Base-by-base conservation (phyloP, 30 jellyfish, hydroid and myxozoan species). In the Chrysaora quinquecirrha region DNA sequence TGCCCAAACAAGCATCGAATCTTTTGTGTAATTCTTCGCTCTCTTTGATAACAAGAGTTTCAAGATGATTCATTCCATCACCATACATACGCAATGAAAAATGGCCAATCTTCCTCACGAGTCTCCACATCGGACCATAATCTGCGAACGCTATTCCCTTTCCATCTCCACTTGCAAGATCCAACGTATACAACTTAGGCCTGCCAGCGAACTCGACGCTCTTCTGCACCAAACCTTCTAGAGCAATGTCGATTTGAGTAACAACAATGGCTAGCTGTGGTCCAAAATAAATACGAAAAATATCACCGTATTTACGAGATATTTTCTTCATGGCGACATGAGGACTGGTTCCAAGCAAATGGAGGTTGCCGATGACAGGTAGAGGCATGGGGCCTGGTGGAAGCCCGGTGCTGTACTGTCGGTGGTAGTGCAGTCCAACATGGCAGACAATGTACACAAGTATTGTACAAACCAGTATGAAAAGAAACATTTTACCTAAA, bases 351-450 rank as follows among this genome's bases (percentile, higher is more conserved):
- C 97, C 94, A 32, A 88, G 86, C 61, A 78, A 75, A 65, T 88
- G 97, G 21, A 88, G 67, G 75, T 88, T 88, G 47, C 97, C 97
- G 30, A 88, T 80, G 33, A 88, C 56, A 19, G 97, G 97, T 11
- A 88, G 61, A 19, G 97, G 97, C n/a, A 88, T n/a, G 23, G 97
- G 97, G 0, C 97, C 97, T 0, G 94, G 97, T 25, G 97, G 97
- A 48, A 66, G 18, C 50, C 76, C 91, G 24, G 71, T 72, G 75
- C 54, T 60, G 32, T 23, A 60, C 71, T 71, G 84, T 14, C 56
- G 63, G 22, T 34, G 30, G 46, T 70, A 83, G 52, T 83, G 94
- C 61, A 21, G 43, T 1, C 58, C 25, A 4, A 83, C 56, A 54
- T 83, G 79, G 48, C 24, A 31, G 30, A 50, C 50, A 28, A 72